phyloP scores from a whole-genome alignment of 2,797 vertebrate genomes.

The Erethizon dorsatum region DNA sequence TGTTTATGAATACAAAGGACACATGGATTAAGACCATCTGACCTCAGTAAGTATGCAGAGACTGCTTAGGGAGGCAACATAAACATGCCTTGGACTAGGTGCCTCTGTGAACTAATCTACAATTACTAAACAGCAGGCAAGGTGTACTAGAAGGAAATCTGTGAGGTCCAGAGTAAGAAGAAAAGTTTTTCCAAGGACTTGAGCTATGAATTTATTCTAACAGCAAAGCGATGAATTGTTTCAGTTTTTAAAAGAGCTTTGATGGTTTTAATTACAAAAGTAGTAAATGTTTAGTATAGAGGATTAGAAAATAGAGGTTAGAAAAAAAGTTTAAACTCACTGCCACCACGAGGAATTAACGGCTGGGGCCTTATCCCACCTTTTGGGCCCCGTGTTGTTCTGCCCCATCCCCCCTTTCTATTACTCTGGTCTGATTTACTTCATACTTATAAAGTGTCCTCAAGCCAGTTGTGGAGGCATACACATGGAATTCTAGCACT shows the following conservation, averaged over 20 bases:
- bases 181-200: background rate
- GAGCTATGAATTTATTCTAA: conserved; percentile 29
- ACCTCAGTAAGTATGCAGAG: background rate
- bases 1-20: background rate
- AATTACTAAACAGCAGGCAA: background rate
- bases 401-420: background rate
- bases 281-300: conserved; percentile 13
- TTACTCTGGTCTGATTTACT: conserved; percentile 4
- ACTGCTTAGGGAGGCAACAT: background rate
- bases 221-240: background rate
- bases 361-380: background rate
- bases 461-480: background rate
- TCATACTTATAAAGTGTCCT: background rate
- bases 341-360: background rate
- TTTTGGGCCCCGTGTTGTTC: background rate
- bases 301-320: conserved; percentile 25
- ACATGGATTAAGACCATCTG: background rate
- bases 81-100: background rate
- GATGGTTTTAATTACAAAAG: conserved; percentile 21
- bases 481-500: background rate
- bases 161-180: background rate
- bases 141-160: conserved; percentile 7
- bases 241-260: conserved; percentile 59
- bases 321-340: background rate
- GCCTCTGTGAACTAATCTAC: conserved; percentile 6